Base-by-base conservation (phyloP, 2,797 vertebrate species). In the Onychomys leucogaster region DNA sequence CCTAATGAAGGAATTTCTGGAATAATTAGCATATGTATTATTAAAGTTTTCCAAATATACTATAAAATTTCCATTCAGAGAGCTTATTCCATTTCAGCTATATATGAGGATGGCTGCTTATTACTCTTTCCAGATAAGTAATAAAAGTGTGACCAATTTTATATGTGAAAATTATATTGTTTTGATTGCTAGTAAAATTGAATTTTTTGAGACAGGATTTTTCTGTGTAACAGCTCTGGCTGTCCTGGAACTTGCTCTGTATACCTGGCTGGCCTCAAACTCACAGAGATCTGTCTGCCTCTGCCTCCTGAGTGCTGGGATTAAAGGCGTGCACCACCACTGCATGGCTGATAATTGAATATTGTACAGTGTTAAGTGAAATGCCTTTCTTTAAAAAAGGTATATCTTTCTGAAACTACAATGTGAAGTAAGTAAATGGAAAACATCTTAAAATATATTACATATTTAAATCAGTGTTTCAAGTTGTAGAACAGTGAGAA, bases 381-480 rank as follows among this genome's bases (percentile, higher is more conserved):
- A 77, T 86, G 4, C 49, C 49, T 89, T 89, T 67, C 82, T 84
- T 92, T 13, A 90, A 91, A 80, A 37, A 21, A 88, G 6, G 14
- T 81, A 71, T 93, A 57, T 89, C 10, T 55, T 61, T 93, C 55
- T 91, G 55, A 93, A 95, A 87, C 65, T 55, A 52, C 11, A 86
- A 49, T 86, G 17, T 69, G 32, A 69, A 71, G 29, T 71, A 52
- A 59, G 34, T 81, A 77, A 84, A 84, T 46, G 43, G 59, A 63
- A 63, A 69, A 86, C 34, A n/a, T 69, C 21, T 52, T 49, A 55
- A 71, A 52, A 52, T 71, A 86, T 55, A 71, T 69, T 52, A 69
- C 17, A 13, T 69, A 25, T 49, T 86, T 71, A 71, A 17, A 52
- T 75, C 12, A n/a, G 7, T 85, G 14, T 73, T 94, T 94, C 43